A percentile compares a stretch with the other conserved stretches of the same genome.
These are phyloP conservation scores for Cheilosia impressa DNA, from an alignment of 2,888 invertebrate species.

Conservation along the genomic window DNA sequence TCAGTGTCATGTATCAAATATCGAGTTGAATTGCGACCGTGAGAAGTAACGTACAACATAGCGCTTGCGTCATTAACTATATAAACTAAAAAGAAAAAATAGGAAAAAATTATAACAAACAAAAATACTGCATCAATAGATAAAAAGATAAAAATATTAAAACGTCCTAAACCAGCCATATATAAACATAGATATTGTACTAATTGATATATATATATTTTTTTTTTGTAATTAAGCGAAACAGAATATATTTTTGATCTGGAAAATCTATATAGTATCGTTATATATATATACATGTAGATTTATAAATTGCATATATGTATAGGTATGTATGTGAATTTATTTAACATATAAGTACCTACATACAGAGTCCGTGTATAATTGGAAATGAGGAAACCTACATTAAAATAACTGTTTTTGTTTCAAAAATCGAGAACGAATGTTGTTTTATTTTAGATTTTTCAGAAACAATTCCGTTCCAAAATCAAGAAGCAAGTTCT, in stretches of 20 bases:
- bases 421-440: constrained; percentile 64
- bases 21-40: constrained; percentile 4
- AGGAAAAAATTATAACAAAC: constrained; percentile 15
- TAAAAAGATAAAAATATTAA: constrained; percentile 46
- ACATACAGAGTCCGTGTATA: constrained; percentile 68
- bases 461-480: neutral
- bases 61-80: constrained; percentile 38
- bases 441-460: constrained; percentile 20
- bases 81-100: constrained; percentile 9
- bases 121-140: constrained; percentile 32
- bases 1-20: constrained; percentile 3
- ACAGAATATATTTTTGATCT: constrained; percentile 71
- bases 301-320: constrained; percentile 72
- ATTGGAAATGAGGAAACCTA: constrained; percentile 61
- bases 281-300: constrained; percentile 69
- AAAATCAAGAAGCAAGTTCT: neutral
- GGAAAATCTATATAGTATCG: constrained; percentile 68
- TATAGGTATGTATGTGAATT: constrained; percentile 64
- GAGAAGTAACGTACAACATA: constrained; percentile 60
- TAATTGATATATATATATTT: constrained; percentile 59
- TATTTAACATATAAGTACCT: constrained; percentile 60
- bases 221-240: constrained; percentile 63
- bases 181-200: constrained; percentile 55
- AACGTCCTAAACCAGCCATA: constrained; percentile 74
- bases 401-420: constrained; percentile 74